Base-by-base conservation (phyloP, 2,888 invertebrate genomes). In the Eurytoma californica region DNA sequence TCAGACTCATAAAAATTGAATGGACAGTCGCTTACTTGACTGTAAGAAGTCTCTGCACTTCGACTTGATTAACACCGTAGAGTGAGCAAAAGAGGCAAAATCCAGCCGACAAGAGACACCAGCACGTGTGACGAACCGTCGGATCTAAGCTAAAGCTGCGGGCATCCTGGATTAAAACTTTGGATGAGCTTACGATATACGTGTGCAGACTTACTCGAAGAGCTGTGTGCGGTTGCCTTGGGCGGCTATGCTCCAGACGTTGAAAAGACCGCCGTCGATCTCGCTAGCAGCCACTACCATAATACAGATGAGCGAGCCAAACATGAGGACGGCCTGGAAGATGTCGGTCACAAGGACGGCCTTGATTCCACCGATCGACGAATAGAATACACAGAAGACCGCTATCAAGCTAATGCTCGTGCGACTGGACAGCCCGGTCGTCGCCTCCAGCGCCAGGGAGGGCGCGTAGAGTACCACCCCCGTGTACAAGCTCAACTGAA, bases 361-460 rank as follows among this genome's bases (percentile, higher is more conserved):
- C 89, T 97, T 97, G 94, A 97, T 96, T 24, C 97, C 97, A 30
- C 97, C 97, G 82, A 97, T 91, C 0, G 95, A 94, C 0, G 97
- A 96, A 87, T 97, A 97, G 88, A 97, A 95, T 0, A 96, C 96
- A 87, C 97, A 97, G 12, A 94, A 96, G 65, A 94, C 85, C 3
- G 92, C 92, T 73, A 92, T 91, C 16, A 90, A 79, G 9, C 91
- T 78, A 79, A 92, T 90, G 63, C 92, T 91, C 76, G 85, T 86
- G 51, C 87, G 85, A 80, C 91, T 90, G 49, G 91, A 89, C 58
- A 92, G 82, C 57, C 92, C 92, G 2, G 92, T 92, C 9, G 92
- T 92, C 0, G 93, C 91, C 82, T 91, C 91, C 20, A 94, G 88
- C 0, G 94, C 94, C 60, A 94, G 86, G 2, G 94, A 92, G 13